Conservation (phyloP, 2,888 invertebrate genomes). For the Drosophila paranaensis region DNA sequence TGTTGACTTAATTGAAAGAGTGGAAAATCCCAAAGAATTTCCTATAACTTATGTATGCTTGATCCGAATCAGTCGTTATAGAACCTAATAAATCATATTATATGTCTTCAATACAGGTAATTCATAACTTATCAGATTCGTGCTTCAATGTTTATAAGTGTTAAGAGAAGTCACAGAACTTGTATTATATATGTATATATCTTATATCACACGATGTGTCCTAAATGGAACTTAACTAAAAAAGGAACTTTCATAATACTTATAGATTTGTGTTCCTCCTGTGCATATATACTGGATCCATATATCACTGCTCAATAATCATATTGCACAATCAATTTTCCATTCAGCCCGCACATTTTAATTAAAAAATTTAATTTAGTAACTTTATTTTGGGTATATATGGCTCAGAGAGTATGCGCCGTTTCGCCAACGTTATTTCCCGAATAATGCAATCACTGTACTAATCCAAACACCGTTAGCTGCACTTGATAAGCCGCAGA, state of each 20-base stretch:
- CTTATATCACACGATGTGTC: too few species aligned
- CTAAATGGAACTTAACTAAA: too few species aligned
- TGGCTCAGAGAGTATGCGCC: background rate
- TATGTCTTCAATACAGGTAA: too few species aligned
- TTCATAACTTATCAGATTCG: too few species aligned
- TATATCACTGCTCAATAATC: background rate
- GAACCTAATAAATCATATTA: too few species aligned
- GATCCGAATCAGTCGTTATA: background rate
- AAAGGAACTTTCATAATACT: too few species aligned
- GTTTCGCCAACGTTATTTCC: background rate
- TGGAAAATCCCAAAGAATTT: background rate
- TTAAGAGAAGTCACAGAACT: too few species aligned
- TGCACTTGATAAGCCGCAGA: background rate
- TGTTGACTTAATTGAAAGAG: background rate
- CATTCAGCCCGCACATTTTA: background rate
- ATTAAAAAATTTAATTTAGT: background rate
- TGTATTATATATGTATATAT: too few species aligned
- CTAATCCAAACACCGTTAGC: background rate
- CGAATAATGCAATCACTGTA: constrained; percentile 4
- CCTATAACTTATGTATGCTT: background rate
- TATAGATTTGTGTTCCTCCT: too few species aligned
- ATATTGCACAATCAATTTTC: background rate
- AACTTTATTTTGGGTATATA: background rate
- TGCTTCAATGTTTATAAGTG: too few species aligned
- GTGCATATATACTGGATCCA: too few species aligned